Conservation (phyloP, 2,797 vertebrate genomes). For the Nyctibius grandis region DNA sequence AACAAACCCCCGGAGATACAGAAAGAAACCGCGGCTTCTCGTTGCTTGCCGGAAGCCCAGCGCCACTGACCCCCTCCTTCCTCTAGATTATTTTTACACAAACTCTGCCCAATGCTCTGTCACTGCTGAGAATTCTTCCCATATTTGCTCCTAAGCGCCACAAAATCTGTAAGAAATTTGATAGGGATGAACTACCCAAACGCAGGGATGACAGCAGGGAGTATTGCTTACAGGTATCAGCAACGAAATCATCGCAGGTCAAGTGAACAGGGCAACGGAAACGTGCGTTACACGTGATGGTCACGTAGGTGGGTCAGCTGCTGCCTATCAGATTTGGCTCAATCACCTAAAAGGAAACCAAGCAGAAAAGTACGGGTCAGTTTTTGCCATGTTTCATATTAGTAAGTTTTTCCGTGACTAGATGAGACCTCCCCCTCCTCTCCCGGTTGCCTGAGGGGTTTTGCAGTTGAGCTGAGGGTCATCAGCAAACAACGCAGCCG, state of each 20-base stretch:
- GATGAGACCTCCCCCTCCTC: neutral
- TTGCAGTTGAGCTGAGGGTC: neutral
- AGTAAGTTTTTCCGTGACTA: neutral
- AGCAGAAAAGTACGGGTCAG: neutral
- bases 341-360: neutral
- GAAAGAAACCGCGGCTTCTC: neutral
- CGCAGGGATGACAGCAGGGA: neutral
- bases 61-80: neutral
- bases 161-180: neutral
- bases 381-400: neutral
- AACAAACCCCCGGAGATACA: neutral
- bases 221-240: neutral
- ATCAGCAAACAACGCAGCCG: neutral
- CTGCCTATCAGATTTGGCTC: conserved; percentile 36
- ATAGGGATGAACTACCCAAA: neutral
- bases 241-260: neutral
- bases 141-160: neutral
- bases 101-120: neutral
- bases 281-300: rapidly evolving
- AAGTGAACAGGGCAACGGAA: neutral
- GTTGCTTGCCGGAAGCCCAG: neutral
- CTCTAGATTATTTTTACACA: neutral
- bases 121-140: neutral
- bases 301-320: neutral
- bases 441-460: neutral